Percentiles rank a stretch among this genome's conserved stretches.
Conservation (phyloP, 2,888 invertebrate species). For the Aquatica leii region DNA sequence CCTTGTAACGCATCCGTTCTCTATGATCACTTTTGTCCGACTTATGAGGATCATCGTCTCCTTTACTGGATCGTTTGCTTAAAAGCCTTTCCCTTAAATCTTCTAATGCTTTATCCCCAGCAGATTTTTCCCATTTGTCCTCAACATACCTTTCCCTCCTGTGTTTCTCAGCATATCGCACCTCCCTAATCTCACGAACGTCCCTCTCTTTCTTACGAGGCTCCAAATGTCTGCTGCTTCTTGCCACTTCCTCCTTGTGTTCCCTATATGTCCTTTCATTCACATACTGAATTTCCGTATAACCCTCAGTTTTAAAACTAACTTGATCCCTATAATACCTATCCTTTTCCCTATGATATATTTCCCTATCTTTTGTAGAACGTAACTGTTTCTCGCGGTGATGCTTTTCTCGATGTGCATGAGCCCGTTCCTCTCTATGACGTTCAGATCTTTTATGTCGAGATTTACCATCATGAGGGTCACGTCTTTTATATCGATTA, state of each 20-base stretch:
- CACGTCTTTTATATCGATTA: constrained; percentile 55
- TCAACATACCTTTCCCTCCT: constrained; percentile 52
- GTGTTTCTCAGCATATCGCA: constrained; percentile 51
- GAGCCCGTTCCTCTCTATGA: constrained; percentile 55
- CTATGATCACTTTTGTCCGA: constrained; percentile 46
- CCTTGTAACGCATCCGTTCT: constrained; percentile 47
- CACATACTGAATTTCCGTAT: constrained; percentile 50
- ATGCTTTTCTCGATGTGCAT: constrained; percentile 57
- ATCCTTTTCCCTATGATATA: constrained; percentile 57
- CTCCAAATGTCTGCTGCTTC: constrained; percentile 49
- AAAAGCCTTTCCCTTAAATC: constrained; percentile 78
- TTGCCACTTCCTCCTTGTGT: constrained; percentile 45
- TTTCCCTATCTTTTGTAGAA: constrained; percentile 53
- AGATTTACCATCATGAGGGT: constrained; percentile 51
- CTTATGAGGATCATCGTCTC: constrained; percentile 55
- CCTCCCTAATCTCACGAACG: constrained; percentile 34
- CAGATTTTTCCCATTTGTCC: constrained; percentile 59
- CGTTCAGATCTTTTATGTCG: constrained; percentile 56
- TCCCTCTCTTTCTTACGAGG: constrained; percentile 51
- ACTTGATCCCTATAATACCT: constrained; percentile 49
- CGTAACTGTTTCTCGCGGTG: constrained; percentile 52
- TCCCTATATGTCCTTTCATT: constrained; percentile 51
- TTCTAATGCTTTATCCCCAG: constrained; percentile 72
- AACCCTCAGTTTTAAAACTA: constrained; percentile 44
- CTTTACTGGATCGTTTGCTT: constrained; percentile 75